Evolutionary conservation across 1,140 invertebrate species (phyloP), one percentile per base, ranked within the genome.

Genomic region (Drosophila mauritiana): DNA sequence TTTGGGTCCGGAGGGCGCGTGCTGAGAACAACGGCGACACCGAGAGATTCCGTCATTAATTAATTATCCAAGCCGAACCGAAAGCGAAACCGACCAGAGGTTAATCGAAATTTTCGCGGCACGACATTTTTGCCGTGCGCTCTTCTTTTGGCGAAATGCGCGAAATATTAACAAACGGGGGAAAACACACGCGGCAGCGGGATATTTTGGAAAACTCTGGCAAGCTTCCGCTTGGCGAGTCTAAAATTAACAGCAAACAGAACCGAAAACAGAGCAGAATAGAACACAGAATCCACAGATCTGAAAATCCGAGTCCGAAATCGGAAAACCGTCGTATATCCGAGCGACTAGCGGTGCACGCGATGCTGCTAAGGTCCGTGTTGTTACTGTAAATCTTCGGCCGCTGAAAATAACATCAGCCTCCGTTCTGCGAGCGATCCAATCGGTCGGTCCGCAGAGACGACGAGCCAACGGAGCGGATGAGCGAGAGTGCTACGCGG

Each of bases 371-470:
- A 76, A 75, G 82, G 70, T 79, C 86, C 83, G 82, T 81, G 74
- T 86, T 86, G 74, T 88, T 86, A 88, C 82, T 86, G 83, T 86
- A 86, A 85, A 86, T 82, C 83, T 88, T 75, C 68, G 57, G 55
- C 75, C 52, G 76, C 84, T 88, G 67, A 89, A 88, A 89, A 88
- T 88, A 88, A 88, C 84, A 88, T 88, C 84, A 88, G 79, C 57
- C 61, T 62, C 67, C 40, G 54, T 52, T 64, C 46, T 40, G 53
- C 43, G 45, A 27, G 17, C 36, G 56, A 53, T 63, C 40, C 36
- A 37, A 37, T 13, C 37, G 37, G 4, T 39, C 37, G 40, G 42
- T 15, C 46, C 45, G 37, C 31, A 39, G 37, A 39, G 40, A n/a
- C 0, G 37, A 3, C 13, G 36, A 53, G 37, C 22, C 46, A 48